Base-by-base conservation (phyloP, 23 tunicate genomes). In the Diplosoma virens region DNA sequence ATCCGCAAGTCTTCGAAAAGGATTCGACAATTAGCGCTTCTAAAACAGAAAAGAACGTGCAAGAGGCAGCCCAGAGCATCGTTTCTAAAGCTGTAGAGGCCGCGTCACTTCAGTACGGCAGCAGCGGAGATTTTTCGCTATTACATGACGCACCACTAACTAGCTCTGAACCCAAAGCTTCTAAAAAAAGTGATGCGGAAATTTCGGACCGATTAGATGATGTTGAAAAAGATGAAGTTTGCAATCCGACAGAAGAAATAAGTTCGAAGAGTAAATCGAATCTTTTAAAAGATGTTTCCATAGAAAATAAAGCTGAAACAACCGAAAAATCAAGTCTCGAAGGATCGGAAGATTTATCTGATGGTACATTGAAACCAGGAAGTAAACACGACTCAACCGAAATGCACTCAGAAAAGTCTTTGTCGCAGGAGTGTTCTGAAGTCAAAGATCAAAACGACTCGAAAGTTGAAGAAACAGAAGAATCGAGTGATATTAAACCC, bases 1-100 rank as follows among this genome's bases (percentile, higher is more conserved):
- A n/a, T n/a, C n/a, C n/a, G n/a, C n/a, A n/a, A n/a, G n/a, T n/a
- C n/a, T n/a, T n/a, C n/a, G n/a, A n/a, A n/a, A n/a, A n/a, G n/a
- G n/a, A n/a, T n/a, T n/a, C n/a, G n/a, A n/a, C n/a, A n/a, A n/a
- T n/a, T n/a, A n/a, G n/a, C n/a, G n/a, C n/a, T n/a, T n/a, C n/a
- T n/a, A n/a, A n/a, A n/a, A n/a, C n/a, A n/a, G n/a, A n/a, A n/a
- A n/a, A n/a, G n/a, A n/a, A n/a, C n/a, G n/a, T n/a, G n/a, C n/a
- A n/a, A n/a, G n/a, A n/a, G n/a, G n/a, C n/a, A n/a, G 86, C 79
- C 14, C 14, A 18, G 59, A 47, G 37, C 35, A 48, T 82, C 37
- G 79, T 82, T 2, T 52, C 36, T 25, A 50, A 60, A 29, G 61
- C 45, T 2, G 60, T 82, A 16, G 86, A 72, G 33, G 53, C 84